phyloP scores from a whole-genome alignment of 2,113 vertebrate species.

The Silurus asotus region DNA sequence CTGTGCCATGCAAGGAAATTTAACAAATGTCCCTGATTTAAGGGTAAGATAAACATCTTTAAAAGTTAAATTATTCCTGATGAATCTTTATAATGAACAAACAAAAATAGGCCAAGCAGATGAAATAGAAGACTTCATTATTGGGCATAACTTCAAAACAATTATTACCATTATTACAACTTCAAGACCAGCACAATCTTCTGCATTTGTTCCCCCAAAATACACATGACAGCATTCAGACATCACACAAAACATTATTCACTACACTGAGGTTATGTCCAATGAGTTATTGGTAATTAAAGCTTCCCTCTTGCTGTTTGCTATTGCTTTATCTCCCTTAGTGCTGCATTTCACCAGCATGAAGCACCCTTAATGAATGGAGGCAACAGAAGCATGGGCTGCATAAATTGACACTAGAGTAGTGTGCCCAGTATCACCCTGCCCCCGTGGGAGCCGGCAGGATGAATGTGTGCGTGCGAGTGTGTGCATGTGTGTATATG shows the following conservation, averaged over 20 bases:
- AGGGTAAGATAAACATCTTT: background rate
- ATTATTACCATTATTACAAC: background rate
- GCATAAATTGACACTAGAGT: constrained; percentile 77
- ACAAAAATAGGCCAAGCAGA: background rate
- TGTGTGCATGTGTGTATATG: constrained; percentile 75
- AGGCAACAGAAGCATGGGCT: constrained; percentile 75
- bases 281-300: constrained; percentile 53
- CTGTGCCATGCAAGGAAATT: background rate
- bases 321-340: constrained; percentile 50
- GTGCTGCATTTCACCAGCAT: constrained; percentile 53
- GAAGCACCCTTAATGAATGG: constrained; percentile 63
- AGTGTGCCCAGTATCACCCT: constrained; percentile 76
- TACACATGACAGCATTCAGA: background rate
- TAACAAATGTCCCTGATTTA: background rate
- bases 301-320: constrained; percentile 48
- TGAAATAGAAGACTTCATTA: background rate
- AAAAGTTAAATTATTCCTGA: background rate
- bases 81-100: background rate
- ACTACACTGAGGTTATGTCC: constrained; percentile 20
- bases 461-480: constrained; percentile 73
- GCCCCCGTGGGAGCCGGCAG: constrained; percentile 70
- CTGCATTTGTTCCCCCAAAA: background rate
- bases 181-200: background rate
- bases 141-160: background rate
- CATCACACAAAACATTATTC: constrained; percentile 25